Evolutionary conservation across 2,113 vertebrate genomes (phyloP), one percentile per base, ranked within the genome.

Genomic region (Nesoenas mayeri): DNA sequence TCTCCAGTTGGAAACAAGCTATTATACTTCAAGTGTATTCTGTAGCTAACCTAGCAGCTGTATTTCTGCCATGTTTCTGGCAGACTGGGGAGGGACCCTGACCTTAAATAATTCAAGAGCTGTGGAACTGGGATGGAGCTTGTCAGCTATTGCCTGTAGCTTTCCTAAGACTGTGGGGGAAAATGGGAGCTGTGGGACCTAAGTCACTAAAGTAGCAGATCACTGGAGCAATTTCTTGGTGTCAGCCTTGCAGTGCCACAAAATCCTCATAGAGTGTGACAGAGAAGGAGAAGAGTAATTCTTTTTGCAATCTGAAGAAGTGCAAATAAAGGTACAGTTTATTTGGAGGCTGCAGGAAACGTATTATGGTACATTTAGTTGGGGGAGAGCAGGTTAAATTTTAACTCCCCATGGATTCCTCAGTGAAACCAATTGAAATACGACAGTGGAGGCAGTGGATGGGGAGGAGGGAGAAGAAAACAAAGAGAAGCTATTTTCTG

Each of bases 371-470:
- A 42, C 12, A 22, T 50, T 57, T 71, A 42, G 0, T 31, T 70
- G 36, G 26, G 15, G 12, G 12, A 77, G 25, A 66, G 24, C 28
- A 71, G 19, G 8, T 17, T 25, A 9, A 83, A 69, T 22, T 25
- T 47, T 64, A 25, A 17, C 4, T 91, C 6, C 4, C 9, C 10
- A 4, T 56, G 29, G 42, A n/a, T 62, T 82, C 38, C 15, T 44
- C 13, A 64, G 17, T 34, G 67, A 83, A 79, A 66, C 17, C 22
- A 66, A 61, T 6, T 53, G 28, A 62, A 64, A 65, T 29, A 34
- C 2, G 29, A 8, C 14, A 56, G 25, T 75, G 34, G 42, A 87
- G 34, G n/a, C 0, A 3, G 53, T 1, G 4, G 25, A 22, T 40
- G 34, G 15, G 22, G 32, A 73, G 2, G 42, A 67, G 7, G 2